Evolutionary conservation across 2,797 vertebrate genomes (phyloP).

Genomic region (Furcifer pardalis): DNA sequence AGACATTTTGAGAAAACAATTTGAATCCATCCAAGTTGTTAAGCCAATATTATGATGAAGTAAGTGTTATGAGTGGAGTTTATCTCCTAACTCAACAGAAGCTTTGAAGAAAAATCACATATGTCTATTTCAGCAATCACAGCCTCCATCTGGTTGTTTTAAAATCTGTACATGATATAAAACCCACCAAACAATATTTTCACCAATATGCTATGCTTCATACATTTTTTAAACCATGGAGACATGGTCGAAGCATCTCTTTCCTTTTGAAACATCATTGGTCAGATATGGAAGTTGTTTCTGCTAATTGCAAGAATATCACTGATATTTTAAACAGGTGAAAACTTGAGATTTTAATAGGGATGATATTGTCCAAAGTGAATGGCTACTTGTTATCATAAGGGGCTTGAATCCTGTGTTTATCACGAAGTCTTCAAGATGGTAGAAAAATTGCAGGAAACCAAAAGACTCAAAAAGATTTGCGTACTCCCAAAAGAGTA

Average conservation of each 20-base stretch:
- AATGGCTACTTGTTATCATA: background rate
- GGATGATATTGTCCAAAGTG: background rate
- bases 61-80: too few species aligned
- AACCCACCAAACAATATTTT: background rate
- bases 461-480: background rate
- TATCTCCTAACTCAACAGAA: too few species aligned
- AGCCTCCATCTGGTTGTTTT: too few species aligned
- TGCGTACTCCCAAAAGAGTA: background rate
- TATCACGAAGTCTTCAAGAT: background rate
- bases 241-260: background rate
- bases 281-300: background rate
- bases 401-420: background rate
- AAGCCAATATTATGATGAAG: too few species aligned
- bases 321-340: background rate
- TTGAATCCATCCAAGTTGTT: too few species aligned
- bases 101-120: too few species aligned
- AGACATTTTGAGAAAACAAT: too few species aligned
- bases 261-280: background rate
- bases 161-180: background rate
- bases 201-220: background rate
- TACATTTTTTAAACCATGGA: background rate
- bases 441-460: background rate
- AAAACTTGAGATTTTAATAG: background rate
- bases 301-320: background rate
- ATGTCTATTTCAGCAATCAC: too few species aligned